Percentiles rank a stretch among this genome's conserved stretches.
These are phyloP conservation scores for Eumaeus atala DNA, from an alignment of 1,140 invertebrate species.

Conservation along the genomic window DNA sequence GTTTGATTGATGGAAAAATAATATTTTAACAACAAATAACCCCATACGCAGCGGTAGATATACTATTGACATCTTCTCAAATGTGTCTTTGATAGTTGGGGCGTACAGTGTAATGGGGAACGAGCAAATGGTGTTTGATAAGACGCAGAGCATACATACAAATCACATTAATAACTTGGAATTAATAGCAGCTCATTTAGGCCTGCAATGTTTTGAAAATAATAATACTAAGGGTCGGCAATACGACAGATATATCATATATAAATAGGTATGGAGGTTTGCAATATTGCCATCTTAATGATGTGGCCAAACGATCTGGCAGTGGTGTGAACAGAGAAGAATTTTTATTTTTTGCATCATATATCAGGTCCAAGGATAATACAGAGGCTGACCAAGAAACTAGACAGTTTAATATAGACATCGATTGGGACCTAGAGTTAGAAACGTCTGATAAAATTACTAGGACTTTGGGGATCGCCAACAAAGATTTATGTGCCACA, in stretches of 20 bases:
- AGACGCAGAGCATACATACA: not conserved
- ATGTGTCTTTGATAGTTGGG: not conserved
- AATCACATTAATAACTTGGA: conserved; percentile 10
- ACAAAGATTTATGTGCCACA: not conserved
- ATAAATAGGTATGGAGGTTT: conserved; percentile 11
- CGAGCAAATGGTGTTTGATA: not conserved
- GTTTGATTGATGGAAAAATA: too few relatives aligned
- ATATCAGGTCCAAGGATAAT: not conserved
- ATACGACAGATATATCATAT: conserved; percentile 10
- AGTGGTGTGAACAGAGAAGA: conserved; percentile 4
- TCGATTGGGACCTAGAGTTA: not conserved
- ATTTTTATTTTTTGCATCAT: not conserved
- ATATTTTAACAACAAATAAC: too few relatives aligned
- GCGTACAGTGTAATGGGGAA: not conserved
- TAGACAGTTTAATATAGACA: not conserved
- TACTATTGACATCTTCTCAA: not conserved
- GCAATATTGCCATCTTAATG: conserved; percentile 7
- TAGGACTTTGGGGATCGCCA: not conserved
- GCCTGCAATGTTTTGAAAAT: conserved; percentile 1
- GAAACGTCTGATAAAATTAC: not conserved
- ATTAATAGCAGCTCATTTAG: conserved; percentile 7
- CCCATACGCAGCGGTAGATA: not conserved
- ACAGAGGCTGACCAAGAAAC: not conserved
- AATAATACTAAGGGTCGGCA: conserved; percentile 8
- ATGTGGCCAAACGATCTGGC: not conserved